Base-by-base conservation (phyloP, 1,140 invertebrate species). In the Temnothorax curvispinosus region DNA sequence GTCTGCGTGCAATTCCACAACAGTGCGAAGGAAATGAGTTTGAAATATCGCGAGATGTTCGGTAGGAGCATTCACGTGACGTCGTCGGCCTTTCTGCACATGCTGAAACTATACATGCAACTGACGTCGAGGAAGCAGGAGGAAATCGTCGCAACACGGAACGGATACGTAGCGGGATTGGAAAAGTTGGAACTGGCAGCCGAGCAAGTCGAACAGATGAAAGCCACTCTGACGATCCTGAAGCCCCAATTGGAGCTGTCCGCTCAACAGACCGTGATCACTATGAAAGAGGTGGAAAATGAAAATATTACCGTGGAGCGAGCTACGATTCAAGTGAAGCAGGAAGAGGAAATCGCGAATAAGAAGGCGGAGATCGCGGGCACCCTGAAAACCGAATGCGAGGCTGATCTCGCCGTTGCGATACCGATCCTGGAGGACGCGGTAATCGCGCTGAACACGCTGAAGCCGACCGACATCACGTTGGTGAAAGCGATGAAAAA, bases 401-500 rank as follows among this genome's bases (percentile, higher is more conserved):
- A 97, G 92, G 95, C 96, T 84, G 97, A 98, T 88, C 92, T 98
- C 2, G 97, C 97, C 1, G 96, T 97, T 62, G 97, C 97, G 18
- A 96, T 97, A 86, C 97, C 97, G 2, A 96, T 97, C 38, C 92
- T 98, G 0, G 97, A 97, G 91, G 96, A 95, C 71, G 94, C 95
- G 2, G 87, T 95, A 18, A 94, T 94, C 47, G 97, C 98, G n/a
- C 93, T 98, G 41, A 97, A 98, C 92, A 98, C 97, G 9, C 94
- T 98, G 5, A 98, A 98, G 93, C 97, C 97, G 62, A 95, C 96
- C 3, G 98, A 98, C 91, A 98, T 98, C 85, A 97, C 97, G 64
- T 89, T 97, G 8, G 97, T 98, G 0, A 98, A 98, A 92, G 96
- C 97, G 1, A 98, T 98, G 97, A 97, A 97, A 94, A 97, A 97